phyloP scores from a whole-genome alignment of 1,140 invertebrate species.

The Monochamus saltuarius region DNA sequence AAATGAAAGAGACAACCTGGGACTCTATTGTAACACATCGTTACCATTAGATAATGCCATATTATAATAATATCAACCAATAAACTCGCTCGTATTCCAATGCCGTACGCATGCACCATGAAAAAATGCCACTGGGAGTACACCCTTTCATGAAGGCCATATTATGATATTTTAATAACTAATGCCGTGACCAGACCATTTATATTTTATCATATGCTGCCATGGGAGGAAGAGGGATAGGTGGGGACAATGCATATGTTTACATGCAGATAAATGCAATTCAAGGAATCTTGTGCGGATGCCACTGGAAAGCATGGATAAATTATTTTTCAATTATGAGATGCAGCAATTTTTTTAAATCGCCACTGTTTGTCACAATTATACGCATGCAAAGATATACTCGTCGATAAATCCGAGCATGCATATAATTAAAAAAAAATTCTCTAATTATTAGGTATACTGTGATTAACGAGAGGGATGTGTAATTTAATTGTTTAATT shows the following conservation, averaged over 20 bases:
- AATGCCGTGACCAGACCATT: background rate
- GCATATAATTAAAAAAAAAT: background rate
- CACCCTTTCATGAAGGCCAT: constrained; percentile 1
- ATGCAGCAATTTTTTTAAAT: constrained; percentile 11
- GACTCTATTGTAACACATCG: too few species aligned
- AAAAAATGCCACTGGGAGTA: constrained; percentile 1
- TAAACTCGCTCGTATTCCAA: background rate
- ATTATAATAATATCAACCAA: background rate
- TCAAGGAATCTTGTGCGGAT: constrained; percentile 8
- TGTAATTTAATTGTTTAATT: too few species aligned
- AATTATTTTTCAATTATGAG: constrained; percentile 18
- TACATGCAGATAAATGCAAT: constrained; percentile 1
- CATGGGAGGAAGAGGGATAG: background rate
- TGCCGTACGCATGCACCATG: constrained; percentile 1
- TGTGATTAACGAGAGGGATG: too few species aligned
- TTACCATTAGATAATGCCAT: too few species aligned
- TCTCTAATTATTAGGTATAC: too few species aligned
- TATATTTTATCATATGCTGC: background rate
- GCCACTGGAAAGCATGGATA: background rate
- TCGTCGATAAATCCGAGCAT: constrained; percentile 13
- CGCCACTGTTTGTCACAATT: constrained; percentile 11
- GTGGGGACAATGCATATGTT: background rate
- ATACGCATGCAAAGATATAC: constrained; percentile 16
- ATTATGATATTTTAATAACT: constrained; percentile 1
- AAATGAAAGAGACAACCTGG: too few species aligned